Evolutionary conservation across 2,113 vertebrate species (phyloP), one percentile per base, ranked within the genome.

Genomic region (Odontesthes bonariensis): DNA sequence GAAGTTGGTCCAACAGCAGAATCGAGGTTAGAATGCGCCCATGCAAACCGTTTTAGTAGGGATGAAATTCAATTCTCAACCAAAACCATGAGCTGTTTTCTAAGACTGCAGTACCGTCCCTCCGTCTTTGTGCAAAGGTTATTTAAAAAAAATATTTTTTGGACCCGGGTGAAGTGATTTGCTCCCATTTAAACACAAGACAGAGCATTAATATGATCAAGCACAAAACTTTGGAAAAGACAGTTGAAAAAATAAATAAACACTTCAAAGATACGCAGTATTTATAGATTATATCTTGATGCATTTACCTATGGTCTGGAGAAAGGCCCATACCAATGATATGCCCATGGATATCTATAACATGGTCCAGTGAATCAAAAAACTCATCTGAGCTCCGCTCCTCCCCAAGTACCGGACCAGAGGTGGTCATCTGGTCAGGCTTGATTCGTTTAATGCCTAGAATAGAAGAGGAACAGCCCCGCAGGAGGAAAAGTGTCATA

Each of bases 301-400:
- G 47, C 7, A 35, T 27, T 82, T 61, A 97, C 98, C 98, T 96
- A 92, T 99, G 96, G 92, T 99, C 98, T 0, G 98, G 98, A 46
- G 97, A 99, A 68, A 99, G 95, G 23, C 98, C 98, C 98, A 99
- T 99, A 71, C 98, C 98, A 0, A 99, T 96, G 83, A 99, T 97
- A 87, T 99, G 97, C 2, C 97, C 98, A 0, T 98, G 98, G 84
- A 99, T 96, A 59, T 99, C 98, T 0, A 99, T 98, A 74, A 99
- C 96, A 0, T 99, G 96, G 89, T 99, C 97, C 69, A 99, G 88
- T 0, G 97, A 96, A 20, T 99, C 98, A 3, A 99, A 99, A 89
- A 99, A 99, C 86, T 96, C 96, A 0, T 97, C 96, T 0, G 95
- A 93, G 71, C 94, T 94, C 22, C 96, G 95, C 53, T 98, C 97